Conservation (phyloP, 1,140 invertebrate genomes). For the Trachymyrmex cornetzi region DNA sequence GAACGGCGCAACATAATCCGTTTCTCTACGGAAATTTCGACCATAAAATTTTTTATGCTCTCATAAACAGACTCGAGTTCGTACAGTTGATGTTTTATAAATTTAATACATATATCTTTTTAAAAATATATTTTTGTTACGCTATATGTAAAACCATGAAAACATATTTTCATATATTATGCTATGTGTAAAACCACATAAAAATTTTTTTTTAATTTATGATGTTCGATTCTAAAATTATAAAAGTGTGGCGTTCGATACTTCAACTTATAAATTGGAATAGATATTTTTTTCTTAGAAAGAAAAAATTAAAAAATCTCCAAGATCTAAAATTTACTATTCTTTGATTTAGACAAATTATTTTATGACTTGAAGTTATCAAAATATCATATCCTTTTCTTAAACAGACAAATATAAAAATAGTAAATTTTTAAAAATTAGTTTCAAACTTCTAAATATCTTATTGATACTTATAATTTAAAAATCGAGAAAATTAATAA, state of each 20-base stretch:
- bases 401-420: neutral
- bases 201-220: neutral
- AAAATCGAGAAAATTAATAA: neutral
- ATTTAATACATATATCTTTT: neutral
- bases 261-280: neutral
- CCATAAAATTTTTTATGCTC: conserved; percentile 67
- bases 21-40: conserved; percentile 2
- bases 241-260: neutral
- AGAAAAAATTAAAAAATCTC: neutral
- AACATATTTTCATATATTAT: neutral
- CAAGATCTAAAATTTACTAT: neutral
- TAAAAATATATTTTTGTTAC: conserved; percentile 5
- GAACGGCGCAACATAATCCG: conserved; percentile 27
- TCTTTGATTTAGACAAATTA: neutral
- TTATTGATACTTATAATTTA: neutral
- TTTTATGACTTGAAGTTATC: too few species aligned
- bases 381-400: neutral
- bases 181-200: neutral
- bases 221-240: neutral
- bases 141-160: neutral
- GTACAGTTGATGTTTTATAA: neutral
- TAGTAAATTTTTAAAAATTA: neutral
- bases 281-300: neutral
- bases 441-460: neutral
- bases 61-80: conserved; percentile 6